phyloP scores from a whole-genome alignment of 2,888 invertebrate genomes.

The Carterocephalus palaemon region DNA sequence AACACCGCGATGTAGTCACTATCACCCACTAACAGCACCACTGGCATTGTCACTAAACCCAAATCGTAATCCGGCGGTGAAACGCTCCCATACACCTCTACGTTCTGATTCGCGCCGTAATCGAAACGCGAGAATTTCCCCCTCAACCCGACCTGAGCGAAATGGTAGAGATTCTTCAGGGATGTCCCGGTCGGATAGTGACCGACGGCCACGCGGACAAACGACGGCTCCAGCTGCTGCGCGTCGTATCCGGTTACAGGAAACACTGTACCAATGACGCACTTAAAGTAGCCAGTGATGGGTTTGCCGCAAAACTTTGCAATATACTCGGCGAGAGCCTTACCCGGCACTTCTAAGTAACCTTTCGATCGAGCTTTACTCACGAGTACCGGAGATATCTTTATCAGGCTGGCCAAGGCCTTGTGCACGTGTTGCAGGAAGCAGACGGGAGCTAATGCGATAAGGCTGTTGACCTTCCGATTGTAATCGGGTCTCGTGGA shows the following conservation, averaged over 20 bases:
- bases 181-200: conserved; percentile 50
- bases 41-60: conserved; percentile 39
- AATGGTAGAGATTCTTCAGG: conserved; percentile 42
- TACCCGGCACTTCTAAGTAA: neutral
- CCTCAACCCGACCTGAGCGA: conserved; percentile 36
- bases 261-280: neutral
- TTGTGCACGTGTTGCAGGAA: neutral
- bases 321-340: neutral
- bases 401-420: neutral
- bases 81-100: conserved; percentile 36
- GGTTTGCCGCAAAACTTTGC: conserved; percentile 1
- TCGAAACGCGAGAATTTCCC: conserved; percentile 44
- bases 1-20: conserved; percentile 43
- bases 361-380: neutral
- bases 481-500: conserved; percentile 71
- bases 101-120: conserved; percentile 41
- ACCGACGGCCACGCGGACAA: conserved; percentile 32
- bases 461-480: conserved; percentile 63
- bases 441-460: conserved; percentile 44
- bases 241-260: conserved; percentile 20
- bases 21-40: conserved; percentile 38
- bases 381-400: neutral
- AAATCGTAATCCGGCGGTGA: conserved; percentile 46
- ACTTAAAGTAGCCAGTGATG: conserved; percentile 9
- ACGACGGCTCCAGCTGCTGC: conserved; percentile 38